A percentile compares a stretch with the other conserved stretches of the same genome.
These are phyloP conservation scores for Megaceryle alcyon DNA, from an alignment of 2,797 vertebrate species.

Conservation along the genomic window DNA sequence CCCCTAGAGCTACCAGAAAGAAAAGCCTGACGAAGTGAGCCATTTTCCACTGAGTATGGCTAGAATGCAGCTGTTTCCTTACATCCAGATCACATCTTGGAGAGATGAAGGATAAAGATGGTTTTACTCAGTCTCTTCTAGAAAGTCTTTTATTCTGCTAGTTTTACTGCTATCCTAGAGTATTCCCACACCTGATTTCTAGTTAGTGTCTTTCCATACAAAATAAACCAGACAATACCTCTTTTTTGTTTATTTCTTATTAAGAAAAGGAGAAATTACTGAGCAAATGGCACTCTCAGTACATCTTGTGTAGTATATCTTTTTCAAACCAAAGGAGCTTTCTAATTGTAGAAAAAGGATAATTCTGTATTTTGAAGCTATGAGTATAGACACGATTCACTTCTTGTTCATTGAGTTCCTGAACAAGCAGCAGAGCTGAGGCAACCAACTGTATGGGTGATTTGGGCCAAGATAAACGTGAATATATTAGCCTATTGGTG, in stretches of 20 bases:
- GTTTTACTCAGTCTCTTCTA: background rate
- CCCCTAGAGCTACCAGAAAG: background rate
- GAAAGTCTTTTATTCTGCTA: background rate
- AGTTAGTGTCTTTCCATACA: background rate
- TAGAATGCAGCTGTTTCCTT: background rate
- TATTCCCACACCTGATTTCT: background rate
- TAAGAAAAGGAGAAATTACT: background rate
- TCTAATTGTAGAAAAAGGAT: background rate
- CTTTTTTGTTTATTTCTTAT: background rate
- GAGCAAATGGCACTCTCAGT: background rate
- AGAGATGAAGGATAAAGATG: background rate
- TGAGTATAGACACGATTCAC: rapidly evolving
- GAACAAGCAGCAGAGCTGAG: background rate
- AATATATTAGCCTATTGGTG: background rate
- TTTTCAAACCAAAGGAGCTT: background rate
- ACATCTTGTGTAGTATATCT: background rate
- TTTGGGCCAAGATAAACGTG: background rate
- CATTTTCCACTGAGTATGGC: background rate
- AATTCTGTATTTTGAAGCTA: background rate
- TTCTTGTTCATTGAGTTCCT: background rate
- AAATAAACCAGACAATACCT: background rate
- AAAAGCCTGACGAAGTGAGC: background rate
- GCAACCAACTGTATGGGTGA: background rate
- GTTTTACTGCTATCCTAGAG: background rate
- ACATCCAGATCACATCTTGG: background rate